Evolutionary conservation across 2,888 invertebrate species (phyloP), one percentile per base, ranked within the genome.

Genomic region (Tipula confusa): DNA sequence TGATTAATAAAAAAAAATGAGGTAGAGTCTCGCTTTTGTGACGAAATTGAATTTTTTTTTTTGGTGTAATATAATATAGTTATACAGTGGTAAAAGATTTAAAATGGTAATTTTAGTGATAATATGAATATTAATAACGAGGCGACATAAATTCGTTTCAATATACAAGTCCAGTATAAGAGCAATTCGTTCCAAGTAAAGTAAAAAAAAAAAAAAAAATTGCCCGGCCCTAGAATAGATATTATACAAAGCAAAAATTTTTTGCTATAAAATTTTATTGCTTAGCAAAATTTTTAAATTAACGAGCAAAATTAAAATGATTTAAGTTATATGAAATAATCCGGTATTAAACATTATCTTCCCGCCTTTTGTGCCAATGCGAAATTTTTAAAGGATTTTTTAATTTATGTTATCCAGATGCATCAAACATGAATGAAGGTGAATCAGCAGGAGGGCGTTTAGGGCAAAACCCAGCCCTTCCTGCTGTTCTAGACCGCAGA

Each of bases 351-450:
- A 64, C 2, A 11, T 24, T 9, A 64, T 7, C 64, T 64, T 64
- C 64, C 64, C 64, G 64, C 64, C 64, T 64, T 64, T 64, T 64
- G 64, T 9, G n/a, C n/a, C 24, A 24, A 64, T 24, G 24, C 64
- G 6, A 64, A 24, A 64, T 9, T 64, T 64, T 64, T 9, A 64
- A 64, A 64, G 24, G 64, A 24, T 24, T 64, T 64, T 64, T 64
- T 80, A 29, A 31, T 80, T 80, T 80, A 15, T 80, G 31, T 80
- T 80, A 80, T 87, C 83, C 86, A 89, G 89, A 89, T 89, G 89
- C 89, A 88, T 89, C 89, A 89, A 89, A 89, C 89, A 89, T 89
- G 89, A 89, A 89, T 89, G 89, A 89, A 88, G 89, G 89, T 88
- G 89, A 89, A 88, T 89, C 89, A 89, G 89, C 89, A 89, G 89